A percentile compares a stretch with the other conserved stretches of the same genome.
Conservation (phyloP, 1,140 invertebrate genomes). For the Acromyrmex heyeri region DNA sequence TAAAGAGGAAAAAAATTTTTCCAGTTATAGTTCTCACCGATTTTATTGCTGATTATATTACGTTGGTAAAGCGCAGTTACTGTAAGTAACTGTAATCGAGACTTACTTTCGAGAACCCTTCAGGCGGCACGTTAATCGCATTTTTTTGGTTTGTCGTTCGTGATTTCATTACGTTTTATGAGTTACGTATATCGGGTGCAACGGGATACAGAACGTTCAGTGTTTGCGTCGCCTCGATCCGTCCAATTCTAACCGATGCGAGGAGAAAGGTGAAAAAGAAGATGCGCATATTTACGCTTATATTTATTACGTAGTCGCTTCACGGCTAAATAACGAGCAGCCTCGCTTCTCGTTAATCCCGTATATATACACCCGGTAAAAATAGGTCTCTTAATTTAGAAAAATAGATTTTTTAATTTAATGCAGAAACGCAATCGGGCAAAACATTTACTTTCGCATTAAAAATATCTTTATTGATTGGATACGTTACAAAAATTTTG, state of each 20-base stretch:
- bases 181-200: neutral
- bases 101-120: slow-evolving; percentile 8
- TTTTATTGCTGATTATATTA: slow-evolving; percentile 35
- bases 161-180: slow-evolving; percentile 3
- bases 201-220: neutral
- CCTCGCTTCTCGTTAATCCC: slow-evolving; percentile 12
- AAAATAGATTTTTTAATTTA: slow-evolving; percentile 37
- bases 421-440: neutral
- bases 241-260: neutral
- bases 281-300: slow-evolving; percentile 43
- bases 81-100: neutral
- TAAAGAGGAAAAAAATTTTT: neutral
- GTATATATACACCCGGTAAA: slow-evolving; percentile 15
- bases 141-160: neutral
- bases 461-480: slow-evolving; percentile 19
- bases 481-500: neutral
- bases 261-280: slow-evolving; percentile 18
- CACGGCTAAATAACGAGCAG: slow-evolving; percentile 35
- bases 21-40: neutral
- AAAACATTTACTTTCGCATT: neutral
- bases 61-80: no score
- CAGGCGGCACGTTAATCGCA: neutral
- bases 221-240: slow-evolving; percentile 14
- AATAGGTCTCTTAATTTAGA: slow-evolving; percentile 50
- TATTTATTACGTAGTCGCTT: slow-evolving; percentile 52